These are phyloP conservation scores for Heloderma charlesbogerti DNA, from an alignment of 2,113 vertebrate genomes.

Conservation along the genomic window DNA sequence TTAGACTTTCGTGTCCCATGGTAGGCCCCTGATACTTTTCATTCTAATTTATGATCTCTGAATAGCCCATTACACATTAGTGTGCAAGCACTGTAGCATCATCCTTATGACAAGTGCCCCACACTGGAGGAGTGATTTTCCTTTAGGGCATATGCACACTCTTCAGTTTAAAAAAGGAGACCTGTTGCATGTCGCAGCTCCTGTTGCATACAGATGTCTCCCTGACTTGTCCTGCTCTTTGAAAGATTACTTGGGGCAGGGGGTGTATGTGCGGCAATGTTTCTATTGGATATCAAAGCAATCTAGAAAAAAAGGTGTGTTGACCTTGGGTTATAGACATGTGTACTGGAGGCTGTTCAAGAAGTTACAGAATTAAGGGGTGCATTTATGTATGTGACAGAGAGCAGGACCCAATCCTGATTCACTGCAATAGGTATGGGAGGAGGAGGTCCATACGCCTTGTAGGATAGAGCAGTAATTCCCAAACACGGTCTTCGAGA, in stretches of 20 bases:
- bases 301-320: not conserved
- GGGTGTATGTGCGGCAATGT: too few species aligned
- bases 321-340: not conserved
- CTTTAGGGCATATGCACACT: not conserved
- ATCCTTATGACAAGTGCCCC: not conserved
- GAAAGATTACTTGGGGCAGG: too few species aligned
- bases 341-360: too few species aligned
- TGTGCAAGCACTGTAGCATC: too few species aligned
- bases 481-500: not conserved
- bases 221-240: accelerated
- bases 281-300: not conserved
- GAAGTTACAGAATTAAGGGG: not conserved
- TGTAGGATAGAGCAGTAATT: not conserved
- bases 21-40: too few species aligned
- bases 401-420: not conserved
- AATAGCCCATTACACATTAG: too few species aligned
- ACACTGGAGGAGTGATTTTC: not conserved
- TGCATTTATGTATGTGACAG: not conserved
- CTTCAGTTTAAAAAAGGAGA: not conserved
- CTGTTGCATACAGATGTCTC: not conserved
- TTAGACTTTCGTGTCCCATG: not conserved
- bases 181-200: conserved; percentile 23
- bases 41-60: too few species aligned
- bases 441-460: not conserved
- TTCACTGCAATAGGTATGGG: not conserved